Conservation (phyloP, 2,113 vertebrate species). For the Phycodurus eques region DNA sequence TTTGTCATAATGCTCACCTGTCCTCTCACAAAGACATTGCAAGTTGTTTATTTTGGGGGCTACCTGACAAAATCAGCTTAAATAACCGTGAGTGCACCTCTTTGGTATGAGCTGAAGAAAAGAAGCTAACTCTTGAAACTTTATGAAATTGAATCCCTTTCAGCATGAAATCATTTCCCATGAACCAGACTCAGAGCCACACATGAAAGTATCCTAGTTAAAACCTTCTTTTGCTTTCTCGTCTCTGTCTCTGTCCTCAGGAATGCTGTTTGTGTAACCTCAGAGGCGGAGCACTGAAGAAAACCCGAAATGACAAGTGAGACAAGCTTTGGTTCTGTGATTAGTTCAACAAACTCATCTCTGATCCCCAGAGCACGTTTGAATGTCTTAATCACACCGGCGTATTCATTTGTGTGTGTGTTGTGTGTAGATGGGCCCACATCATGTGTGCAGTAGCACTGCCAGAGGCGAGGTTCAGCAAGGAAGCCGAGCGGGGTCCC, state of each 20-base stretch:
- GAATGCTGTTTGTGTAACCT: conserved; percentile 97
- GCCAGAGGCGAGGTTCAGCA: conserved; percentile 89
- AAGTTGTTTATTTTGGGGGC: conserved; percentile 5
- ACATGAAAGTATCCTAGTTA: conserved; percentile 4
- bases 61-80: background rate
- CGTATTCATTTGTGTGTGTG: conserved; percentile 24
- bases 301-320: conserved; percentile 90
- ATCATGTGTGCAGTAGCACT: conserved; percentile 92
- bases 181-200: background rate
- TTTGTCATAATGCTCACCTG: background rate
- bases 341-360: conserved; percentile 35
- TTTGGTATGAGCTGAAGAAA: background rate
- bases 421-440: conserved; percentile 86
- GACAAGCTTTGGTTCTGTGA: conserved; percentile 40
- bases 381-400: conserved; percentile 33
- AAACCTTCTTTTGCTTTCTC: background rate
- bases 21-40: conserved; percentile 4
- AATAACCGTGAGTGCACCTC: background rate
- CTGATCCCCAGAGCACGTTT: conserved; percentile 43
- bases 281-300: conserved; percentile 93
- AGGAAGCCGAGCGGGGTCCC: conserved; percentile 84
- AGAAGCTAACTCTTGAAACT: background rate
- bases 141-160: background rate
- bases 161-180: conserved; percentile 1
- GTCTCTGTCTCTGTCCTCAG: conserved; percentile 61